Evolutionary conservation across 2,888 invertebrate species (phyloP), one percentile per base, ranked within the genome.

Genomic region (Amiota minor): DNA sequence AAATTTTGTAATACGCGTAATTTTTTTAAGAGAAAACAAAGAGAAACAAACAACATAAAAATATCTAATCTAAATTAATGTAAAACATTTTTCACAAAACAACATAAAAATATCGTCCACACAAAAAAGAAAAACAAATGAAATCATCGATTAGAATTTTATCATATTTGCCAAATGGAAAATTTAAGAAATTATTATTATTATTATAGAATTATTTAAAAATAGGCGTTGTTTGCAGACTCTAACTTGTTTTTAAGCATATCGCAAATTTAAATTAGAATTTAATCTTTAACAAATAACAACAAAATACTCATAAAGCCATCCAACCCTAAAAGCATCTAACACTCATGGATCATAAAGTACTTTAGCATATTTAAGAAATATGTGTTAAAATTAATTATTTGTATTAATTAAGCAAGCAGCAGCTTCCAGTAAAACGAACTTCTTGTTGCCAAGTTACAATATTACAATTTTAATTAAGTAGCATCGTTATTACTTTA

Each of bases 131-230:
- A 23, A 35, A 35, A 35, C 35, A 4, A 35, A 35, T 35, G 18
- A 47, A 47, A 65, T 65, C 45, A 65, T 47, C 65, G 49, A 47
- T 65, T 49, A 65, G 9, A 59, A 47, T 47, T 47, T 65, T 49
- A 65, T 65, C 47, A 45, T 47, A 65, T 35, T 35, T 65, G 65
- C 65, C 65, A 65, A 65, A 65, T 47, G 18, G n/a, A n/a, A 35
- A 35, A 35, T 35, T 6, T 35, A 35, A 35, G 35, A 35, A 35
- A 35, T 35, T 35, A 35, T 35, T 35, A 35, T 35, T 35, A 35
- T 6, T 35, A 35, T 35, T 35, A 35, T 35, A 35, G 35, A 35
- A 35, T 35, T 35, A 35, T 35, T 35, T 4, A 35, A 35, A 35
- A 35, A 35, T 35, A 4, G 35, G 35, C 2, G 35, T 35, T 35